phyloP scores from a whole-genome alignment of 2,888 invertebrate genomes.

The Rotaria sp. region DNA sequence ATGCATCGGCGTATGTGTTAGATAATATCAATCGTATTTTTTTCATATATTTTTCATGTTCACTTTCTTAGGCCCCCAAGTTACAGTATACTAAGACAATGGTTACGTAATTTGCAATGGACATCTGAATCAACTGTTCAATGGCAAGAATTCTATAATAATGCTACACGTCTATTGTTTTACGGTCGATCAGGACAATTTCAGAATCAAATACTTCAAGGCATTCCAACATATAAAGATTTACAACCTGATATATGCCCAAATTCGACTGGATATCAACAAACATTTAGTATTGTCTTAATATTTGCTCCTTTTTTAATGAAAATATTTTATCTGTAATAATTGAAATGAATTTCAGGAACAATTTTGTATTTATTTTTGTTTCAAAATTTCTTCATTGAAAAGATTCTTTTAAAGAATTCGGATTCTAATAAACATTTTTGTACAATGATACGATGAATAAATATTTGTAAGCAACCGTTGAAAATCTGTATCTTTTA shows the following conservation, averaged over 20 bases:
- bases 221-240: not conserved
- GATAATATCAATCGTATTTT: not conserved
- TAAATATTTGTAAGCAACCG: too few relatives aligned
- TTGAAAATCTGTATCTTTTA: too few relatives aligned
- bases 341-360: too few relatives aligned
- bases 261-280: too few relatives aligned
- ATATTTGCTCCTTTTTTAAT: too few relatives aligned
- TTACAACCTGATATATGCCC: not conserved
- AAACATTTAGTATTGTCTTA: too few relatives aligned
- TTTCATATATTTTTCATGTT: not conserved
- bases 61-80: not conserved
- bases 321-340: too few relatives aligned
- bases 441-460: too few relatives aligned
- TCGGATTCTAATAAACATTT: too few relatives aligned
- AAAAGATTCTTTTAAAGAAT: too few relatives aligned
- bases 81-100: not conserved
- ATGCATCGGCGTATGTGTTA: not conserved
- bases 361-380: too few relatives aligned
- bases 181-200: not conserved
- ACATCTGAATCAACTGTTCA: not conserved
- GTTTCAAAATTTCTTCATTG: too few relatives aligned
- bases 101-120: not conserved
- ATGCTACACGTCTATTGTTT: not conserved
- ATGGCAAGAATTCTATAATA: not conserved
- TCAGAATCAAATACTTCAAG: not conserved